Conservation (phyloP, 1,140 invertebrate genomes). For the Caenorhabditis tropicalis region DNA sequence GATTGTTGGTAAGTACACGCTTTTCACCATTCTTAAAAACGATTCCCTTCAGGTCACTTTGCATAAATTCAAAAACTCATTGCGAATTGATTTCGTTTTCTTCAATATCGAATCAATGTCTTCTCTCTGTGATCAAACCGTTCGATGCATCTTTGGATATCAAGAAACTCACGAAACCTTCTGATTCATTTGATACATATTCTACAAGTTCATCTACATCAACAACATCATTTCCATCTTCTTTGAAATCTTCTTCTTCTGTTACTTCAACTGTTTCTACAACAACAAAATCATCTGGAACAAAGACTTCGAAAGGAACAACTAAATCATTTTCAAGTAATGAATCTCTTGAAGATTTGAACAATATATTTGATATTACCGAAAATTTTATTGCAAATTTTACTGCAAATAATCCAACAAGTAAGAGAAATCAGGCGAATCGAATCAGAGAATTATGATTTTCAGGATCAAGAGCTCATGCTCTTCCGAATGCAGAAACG, state of each 20-base stretch:
- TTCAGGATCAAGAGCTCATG: not conserved
- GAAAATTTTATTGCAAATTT: constrained; percentile 14
- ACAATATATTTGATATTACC: constrained; percentile 17
- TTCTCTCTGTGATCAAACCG: not conserved
- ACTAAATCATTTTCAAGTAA: not conserved
- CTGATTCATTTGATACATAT: constrained; percentile 16
- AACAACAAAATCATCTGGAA: not conserved
- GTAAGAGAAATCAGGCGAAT: not conserved
- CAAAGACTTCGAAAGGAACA: not conserved
- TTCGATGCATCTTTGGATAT: not conserved
- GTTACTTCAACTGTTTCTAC: not conserved
- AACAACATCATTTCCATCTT: not conserved
- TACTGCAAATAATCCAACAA: not conserved
- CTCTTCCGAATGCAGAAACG: not conserved
- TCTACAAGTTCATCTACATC: not conserved
- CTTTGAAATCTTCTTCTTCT: not conserved
- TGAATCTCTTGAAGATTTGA: constrained; percentile 16
- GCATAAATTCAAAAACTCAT: not conserved
- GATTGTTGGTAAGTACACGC: not conserved
- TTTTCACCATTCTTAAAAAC: not conserved
- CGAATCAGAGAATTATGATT: not conserved
- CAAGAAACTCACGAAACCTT: not conserved
- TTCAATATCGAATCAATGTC: not conserved
- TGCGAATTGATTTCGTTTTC: not conserved
- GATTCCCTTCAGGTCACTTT: not conserved